Conservation (phyloP, 1,140 invertebrate genomes). For the Calosoma granatense region DNA sequence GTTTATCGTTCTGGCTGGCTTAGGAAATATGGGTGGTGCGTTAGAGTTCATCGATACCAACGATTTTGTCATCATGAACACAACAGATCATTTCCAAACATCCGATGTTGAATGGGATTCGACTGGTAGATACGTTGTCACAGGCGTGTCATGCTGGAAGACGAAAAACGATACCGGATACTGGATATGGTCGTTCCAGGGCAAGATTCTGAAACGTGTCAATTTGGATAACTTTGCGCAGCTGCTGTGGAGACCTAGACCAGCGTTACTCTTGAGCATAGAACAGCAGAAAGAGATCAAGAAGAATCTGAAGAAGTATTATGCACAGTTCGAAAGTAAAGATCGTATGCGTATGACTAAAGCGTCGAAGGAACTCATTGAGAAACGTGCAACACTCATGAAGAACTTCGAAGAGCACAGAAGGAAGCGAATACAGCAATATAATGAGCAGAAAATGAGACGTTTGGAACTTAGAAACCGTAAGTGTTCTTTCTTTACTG, state of each 20-base stretch:
- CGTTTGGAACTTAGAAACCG: constrained; percentile 77
- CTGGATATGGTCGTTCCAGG: constrained; percentile 96
- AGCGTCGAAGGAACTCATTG: constrained; percentile 93
- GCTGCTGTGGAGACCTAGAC: constrained; percentile 91
- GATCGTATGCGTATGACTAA: constrained; percentile 87
- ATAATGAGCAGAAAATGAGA: constrained; percentile 61
- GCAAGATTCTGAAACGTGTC: constrained; percentile 57
- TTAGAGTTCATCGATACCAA: constrained; percentile 93
- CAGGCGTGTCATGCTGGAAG: constrained; percentile 90
- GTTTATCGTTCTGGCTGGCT: constrained; percentile 83
- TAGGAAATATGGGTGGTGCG: constrained; percentile 76
- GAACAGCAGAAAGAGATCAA: constrained; percentile 88
- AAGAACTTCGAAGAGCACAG: constrained; percentile 78
- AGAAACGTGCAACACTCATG: constrained; percentile 84
- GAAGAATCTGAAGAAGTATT: constrained; percentile 97
- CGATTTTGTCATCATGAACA: constrained; percentile 89
- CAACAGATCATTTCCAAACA: constrained; percentile 81
- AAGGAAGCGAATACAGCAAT: constrained; percentile 62
- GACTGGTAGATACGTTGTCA: constrained; percentile 94
- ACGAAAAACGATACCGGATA: constrained; percentile 94
- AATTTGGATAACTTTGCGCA: constrained; percentile 89
- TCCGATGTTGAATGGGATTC: constrained; percentile 99
- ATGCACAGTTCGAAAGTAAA: constrained; percentile 90
- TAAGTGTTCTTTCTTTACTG: constrained; percentile 42
- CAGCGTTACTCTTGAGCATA: constrained; percentile 69